phyloP scores from a whole-genome alignment of 1,140 invertebrate genomes.

The Zaprionus nigranus region DNA sequence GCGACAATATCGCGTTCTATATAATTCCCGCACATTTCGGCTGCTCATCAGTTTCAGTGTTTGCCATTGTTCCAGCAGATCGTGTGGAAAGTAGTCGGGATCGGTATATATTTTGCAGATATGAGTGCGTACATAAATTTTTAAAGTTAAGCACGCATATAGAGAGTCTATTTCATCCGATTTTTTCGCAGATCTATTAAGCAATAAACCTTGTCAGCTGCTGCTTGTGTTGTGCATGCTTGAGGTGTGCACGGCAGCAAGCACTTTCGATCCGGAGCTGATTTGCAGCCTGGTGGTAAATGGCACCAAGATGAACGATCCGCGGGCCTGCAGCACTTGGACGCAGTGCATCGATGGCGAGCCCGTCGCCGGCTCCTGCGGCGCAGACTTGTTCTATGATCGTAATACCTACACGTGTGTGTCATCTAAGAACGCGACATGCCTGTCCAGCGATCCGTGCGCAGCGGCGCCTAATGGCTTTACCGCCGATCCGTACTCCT shows the following conservation, averaged over 20 bases:
- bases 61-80: not conserved
- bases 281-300: constrained; percentile 59
- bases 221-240: constrained; percentile 2
- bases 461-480: constrained; percentile 59
- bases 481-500: constrained; percentile 70
- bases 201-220: not conserved
- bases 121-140: not conserved
- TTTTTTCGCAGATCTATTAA: constrained; percentile 14
- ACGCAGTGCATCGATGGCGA: constrained; percentile 61
- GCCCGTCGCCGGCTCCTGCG: constrained; percentile 56
- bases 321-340: constrained; percentile 65
- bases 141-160: not conserved
- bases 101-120: not conserved
- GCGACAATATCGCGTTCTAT: not conserved
- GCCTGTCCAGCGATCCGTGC: constrained; percentile 74
- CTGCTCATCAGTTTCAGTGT: not conserved
- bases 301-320: constrained; percentile 73
- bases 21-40: not conserved
- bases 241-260: not conserved
- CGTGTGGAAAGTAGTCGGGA: not conserved
- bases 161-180: not conserved
- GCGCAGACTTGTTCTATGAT: constrained; percentile 60
- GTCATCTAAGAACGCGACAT: constrained; percentile 44
- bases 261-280: constrained; percentile 58
- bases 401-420: constrained; percentile 56